These are phyloP conservation scores for Microctonus hyperodae DNA, from an alignment of 2,888 invertebrate species.

Conservation along the genomic window DNA sequence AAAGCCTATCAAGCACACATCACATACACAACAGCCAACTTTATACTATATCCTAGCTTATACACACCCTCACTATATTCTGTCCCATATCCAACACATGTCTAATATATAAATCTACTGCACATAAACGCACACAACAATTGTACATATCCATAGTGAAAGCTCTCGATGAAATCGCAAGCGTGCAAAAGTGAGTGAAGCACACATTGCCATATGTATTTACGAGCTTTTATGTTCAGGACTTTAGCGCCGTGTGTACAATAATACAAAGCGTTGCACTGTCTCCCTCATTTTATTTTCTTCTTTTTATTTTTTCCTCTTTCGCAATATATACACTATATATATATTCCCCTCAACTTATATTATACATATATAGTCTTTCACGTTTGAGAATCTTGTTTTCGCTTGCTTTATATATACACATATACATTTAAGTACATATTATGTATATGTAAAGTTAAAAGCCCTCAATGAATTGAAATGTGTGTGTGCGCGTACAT, in stretches of 20 bases:
- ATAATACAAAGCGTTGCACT: constrained; percentile 2
- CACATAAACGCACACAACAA: background rate
- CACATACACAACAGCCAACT: background rate
- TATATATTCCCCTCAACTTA: no score
- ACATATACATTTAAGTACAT: no score
- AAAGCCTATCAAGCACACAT: background rate
- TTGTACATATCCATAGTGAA: background rate
- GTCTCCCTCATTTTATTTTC: background rate
- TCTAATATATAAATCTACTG: background rate
- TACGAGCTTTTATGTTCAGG: background rate
- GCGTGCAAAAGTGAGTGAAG: background rate
- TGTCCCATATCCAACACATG: background rate
- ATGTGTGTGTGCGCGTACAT: background rate
- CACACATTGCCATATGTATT: background rate
- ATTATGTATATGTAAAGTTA: background rate
- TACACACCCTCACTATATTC: no score
- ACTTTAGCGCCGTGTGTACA: constrained; percentile 1
- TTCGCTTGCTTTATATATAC: no score
- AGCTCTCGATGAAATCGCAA: background rate
- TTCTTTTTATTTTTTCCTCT: background rate
- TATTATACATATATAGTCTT: background rate
- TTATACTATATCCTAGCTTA: no score
- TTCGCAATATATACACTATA: no score
- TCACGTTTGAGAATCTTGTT: background rate
- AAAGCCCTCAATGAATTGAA: constrained; percentile 17